phyloP scores from a whole-genome alignment of 2,797 vertebrate genomes.

The Muscicapa striata region DNA sequence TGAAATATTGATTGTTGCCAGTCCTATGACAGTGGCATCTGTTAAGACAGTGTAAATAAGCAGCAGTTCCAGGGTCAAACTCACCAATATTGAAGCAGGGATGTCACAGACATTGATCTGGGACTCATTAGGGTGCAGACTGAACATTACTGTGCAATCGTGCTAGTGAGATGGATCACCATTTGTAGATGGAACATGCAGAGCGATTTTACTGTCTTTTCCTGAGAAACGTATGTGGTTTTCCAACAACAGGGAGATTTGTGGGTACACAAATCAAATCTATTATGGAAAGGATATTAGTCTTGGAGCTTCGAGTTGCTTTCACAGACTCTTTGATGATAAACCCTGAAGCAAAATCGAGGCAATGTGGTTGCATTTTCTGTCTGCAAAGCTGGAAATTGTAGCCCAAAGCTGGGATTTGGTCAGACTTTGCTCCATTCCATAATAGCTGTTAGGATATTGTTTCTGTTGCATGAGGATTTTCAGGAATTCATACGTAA shows the following conservation, averaged over 20 bases:
- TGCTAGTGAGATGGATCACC: constrained; percentile 2
- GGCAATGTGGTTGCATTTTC: background rate
- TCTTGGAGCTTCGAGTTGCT: background rate
- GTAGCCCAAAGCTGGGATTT: background rate
- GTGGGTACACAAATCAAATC: constrained; percentile 17
- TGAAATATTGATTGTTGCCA: constrained; percentile 63
- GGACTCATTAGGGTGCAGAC: constrained; percentile 55
- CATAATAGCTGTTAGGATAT: background rate
- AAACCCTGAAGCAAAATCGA: background rate
- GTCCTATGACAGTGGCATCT: constrained; percentile 25
- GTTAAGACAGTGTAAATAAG: constrained; percentile 53
- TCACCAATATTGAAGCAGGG: constrained; percentile 42
- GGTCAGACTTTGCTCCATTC: background rate
- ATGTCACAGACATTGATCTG: constrained; percentile 58
- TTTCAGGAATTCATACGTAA: background rate
- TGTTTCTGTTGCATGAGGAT: background rate
- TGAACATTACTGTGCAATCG: background rate
- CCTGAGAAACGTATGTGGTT: background rate
- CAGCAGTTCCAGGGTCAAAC: background rate
- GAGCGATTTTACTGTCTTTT: background rate
- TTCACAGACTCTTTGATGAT: background rate
- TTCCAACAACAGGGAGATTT: constrained; percentile 7
- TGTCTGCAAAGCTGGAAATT: background rate
- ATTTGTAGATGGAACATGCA: background rate
- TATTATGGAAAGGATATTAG: background rate